Conservation (phyloP, 2,797 vertebrate genomes). For the Huso huso region DNA sequence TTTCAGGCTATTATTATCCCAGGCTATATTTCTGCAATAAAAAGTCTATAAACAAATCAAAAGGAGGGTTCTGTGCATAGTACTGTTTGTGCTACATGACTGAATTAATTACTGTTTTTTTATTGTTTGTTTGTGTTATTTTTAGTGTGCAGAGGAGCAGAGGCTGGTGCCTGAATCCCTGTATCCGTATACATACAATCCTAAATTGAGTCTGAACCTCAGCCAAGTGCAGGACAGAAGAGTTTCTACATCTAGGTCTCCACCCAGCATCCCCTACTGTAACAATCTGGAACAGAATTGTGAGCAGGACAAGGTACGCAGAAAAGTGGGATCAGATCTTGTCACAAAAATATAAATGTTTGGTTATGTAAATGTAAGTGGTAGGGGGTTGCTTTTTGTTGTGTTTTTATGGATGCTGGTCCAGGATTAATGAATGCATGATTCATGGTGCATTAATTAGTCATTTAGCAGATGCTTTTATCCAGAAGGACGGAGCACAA, state of each 20-base stretch:
- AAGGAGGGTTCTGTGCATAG: too few relatives aligned
- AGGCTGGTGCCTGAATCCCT: constrained; percentile 78
- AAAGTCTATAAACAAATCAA: too few relatives aligned
- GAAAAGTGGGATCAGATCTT: background rate
- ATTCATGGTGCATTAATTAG: too few relatives aligned
- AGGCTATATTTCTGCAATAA: too few relatives aligned
- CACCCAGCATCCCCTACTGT: constrained; percentile 32
- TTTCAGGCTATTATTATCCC: too few relatives aligned
- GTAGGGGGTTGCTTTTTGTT: too few relatives aligned
- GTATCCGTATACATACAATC: constrained; percentile 93
- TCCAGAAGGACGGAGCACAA: too few relatives aligned
- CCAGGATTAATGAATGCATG: too few relatives aligned
- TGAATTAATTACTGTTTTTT: background rate
- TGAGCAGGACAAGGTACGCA: constrained; percentile 49
- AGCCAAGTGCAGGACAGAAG: constrained; percentile 65
- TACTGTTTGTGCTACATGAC: too few relatives aligned
- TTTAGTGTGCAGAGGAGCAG: constrained; percentile 80
- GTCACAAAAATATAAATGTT: background rate
- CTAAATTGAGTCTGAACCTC: constrained; percentile 93
- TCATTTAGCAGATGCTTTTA: too few relatives aligned
- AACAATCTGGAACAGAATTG: constrained; percentile 17
- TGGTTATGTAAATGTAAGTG: too few relatives aligned
- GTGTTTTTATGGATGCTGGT: too few relatives aligned
- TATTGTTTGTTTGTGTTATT: constrained; percentile 6
- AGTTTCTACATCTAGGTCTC: constrained; percentile 46